These are phyloP conservation scores for Lepidurus apus DNA, from an alignment of 1,140 invertebrate genomes.

Conservation along the genomic window DNA sequence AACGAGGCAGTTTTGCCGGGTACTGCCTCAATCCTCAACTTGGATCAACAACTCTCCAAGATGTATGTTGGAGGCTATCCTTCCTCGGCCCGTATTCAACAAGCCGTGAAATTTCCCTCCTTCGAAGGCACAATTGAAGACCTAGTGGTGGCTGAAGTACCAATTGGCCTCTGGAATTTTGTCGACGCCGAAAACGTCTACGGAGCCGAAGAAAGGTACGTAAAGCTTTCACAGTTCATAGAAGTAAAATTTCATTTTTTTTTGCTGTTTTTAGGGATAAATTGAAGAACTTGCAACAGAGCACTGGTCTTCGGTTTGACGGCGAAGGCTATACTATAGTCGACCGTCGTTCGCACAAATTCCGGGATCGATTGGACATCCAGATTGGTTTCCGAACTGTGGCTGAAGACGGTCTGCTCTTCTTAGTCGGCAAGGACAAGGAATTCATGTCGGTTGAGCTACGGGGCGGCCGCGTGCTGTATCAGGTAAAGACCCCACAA, in stretches of 20 bases:
- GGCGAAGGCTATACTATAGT: constrained; percentile 75
- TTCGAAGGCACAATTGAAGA: constrained; percentile 90
- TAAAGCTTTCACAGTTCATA: neutral
- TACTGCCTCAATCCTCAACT: constrained; percentile 71
- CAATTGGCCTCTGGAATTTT: constrained; percentile 94
- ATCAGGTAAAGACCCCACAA: constrained; percentile 51
- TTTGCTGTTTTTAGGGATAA: constrained; percentile 51
- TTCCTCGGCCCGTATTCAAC: constrained; percentile 46
- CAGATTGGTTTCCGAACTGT: constrained; percentile 78
- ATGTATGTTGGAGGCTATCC: constrained; percentile 88
- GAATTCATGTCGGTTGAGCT: constrained; percentile 82
- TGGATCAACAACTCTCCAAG: constrained; percentile 75
- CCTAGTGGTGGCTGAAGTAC: constrained; percentile 76
- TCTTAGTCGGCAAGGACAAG: constrained; percentile 66
- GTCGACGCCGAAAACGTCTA: constrained; percentile 65
- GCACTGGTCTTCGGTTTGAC: constrained; percentile 74
- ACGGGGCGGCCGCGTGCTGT: constrained; percentile 64
- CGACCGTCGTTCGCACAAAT: constrained; percentile 52
- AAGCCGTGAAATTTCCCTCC: constrained; percentile 59
- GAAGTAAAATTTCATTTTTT: neutral
- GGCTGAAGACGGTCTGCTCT: constrained; percentile 77
- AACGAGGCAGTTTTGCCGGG: constrained; percentile 61
- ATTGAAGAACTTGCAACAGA: constrained; percentile 55
- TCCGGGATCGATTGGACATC: constrained; percentile 55
- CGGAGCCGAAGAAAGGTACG: constrained; percentile 64